phyloP scores from a whole-genome alignment of 2,888 invertebrate genomes.

The Dynastes maya region DNA sequence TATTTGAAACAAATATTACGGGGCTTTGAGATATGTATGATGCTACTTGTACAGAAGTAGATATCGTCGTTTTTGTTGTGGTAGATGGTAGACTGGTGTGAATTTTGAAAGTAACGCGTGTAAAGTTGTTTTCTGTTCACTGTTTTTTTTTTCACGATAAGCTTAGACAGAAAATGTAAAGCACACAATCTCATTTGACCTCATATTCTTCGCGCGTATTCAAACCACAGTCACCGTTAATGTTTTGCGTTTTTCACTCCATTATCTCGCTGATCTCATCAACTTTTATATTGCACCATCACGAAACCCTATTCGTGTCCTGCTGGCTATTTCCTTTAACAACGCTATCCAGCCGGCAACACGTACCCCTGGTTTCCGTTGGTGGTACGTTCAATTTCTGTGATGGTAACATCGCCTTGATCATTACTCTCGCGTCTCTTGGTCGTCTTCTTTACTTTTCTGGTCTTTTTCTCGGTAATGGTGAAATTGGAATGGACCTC shows the following conservation, averaged over 20 bases:
- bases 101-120: slow-evolving; percentile 33
- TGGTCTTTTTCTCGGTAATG: slow-evolving; percentile 88
- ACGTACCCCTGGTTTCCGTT: slow-evolving; percentile 86
- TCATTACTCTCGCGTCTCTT: slow-evolving; percentile 85
- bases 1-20: slow-evolving; percentile 12
- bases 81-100: slow-evolving; percentile 21
- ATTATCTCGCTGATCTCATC: slow-evolving; percentile 31
- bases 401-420: slow-evolving; percentile 81
- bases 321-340: slow-evolving; percentile 14
- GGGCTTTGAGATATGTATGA: slow-evolving; percentile 8
- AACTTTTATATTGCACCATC: slow-evolving; percentile 47
- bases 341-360: slow-evolving; percentile 71
- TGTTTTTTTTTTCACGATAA: slow-evolving; percentile 14
- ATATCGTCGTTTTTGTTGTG: slow-evolving; percentile 36
- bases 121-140: slow-evolving; percentile 27
- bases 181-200: slow-evolving; percentile 35
- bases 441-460: slow-evolving; percentile 92
- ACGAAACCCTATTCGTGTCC: slow-evolving; percentile 35
- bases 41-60: slow-evolving; percentile 19
- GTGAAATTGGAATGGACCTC: slow-evolving; percentile 90
- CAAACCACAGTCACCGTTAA: slow-evolving; percentile 42
- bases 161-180: slow-evolving; percentile 37
- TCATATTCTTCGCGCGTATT: slow-evolving; percentile 33
- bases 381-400: slow-evolving; percentile 82
- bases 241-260: slow-evolving; percentile 17